Evolutionary conservation across 2,888 invertebrate species (phyloP).

Genomic region (Tolmerus cingulatus): DNA sequence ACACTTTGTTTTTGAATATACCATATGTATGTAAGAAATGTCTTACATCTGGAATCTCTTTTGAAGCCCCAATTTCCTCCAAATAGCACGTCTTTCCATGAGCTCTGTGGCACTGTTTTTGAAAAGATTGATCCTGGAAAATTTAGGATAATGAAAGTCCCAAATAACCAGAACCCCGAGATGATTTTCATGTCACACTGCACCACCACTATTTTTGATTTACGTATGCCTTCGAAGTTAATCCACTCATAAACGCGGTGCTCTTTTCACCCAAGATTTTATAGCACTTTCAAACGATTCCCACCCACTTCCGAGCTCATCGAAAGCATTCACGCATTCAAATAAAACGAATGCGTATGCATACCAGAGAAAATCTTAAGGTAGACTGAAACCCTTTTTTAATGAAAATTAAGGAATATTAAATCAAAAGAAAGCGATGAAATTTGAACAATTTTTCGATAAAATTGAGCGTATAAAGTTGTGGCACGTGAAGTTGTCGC

Average conservation of each 20-base stretch:
- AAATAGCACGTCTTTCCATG: constrained; percentile 60
- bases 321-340: not conserved
- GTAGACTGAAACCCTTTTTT: not conserved
- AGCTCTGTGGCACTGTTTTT: constrained; percentile 43
- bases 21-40: not conserved
- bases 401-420: constrained; percentile 26
- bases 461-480: constrained; percentile 34
- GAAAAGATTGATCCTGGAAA: not conserved
- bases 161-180: not conserved
- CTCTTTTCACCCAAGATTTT: not conserved
- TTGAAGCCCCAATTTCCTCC: constrained; percentile 55
- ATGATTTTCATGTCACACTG: not conserved
- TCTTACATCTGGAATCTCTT: constrained; percentile 50
- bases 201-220: not conserved
- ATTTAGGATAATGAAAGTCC: not conserved
- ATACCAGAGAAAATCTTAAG: not conserved
- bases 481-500: not conserved
- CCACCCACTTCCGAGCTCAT: not conserved
- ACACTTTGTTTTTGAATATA: not conserved
- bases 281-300: not conserved
- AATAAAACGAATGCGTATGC: not conserved
- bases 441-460: constrained; percentile 16
- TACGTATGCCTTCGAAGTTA: not conserved
- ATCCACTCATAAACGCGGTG: not conserved
- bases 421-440: constrained; percentile 37